Evolutionary conservation across 2,797 vertebrate genomes (phyloP).

Genomic region (Chromis chromis): DNA sequence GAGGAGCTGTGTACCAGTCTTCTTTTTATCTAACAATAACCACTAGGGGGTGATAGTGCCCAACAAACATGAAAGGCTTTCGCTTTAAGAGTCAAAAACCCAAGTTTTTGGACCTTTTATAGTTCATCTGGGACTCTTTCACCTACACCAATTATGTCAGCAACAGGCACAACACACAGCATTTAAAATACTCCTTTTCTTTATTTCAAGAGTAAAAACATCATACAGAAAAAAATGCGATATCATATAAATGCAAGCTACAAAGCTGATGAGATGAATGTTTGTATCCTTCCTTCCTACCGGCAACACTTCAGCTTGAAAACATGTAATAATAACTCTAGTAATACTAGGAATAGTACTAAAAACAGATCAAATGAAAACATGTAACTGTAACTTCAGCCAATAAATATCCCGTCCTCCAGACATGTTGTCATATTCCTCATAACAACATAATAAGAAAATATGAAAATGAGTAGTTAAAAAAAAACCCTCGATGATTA

Average conservation of each 20-base stretch:
- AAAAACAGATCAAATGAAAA: constrained; percentile 66
- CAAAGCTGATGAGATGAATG: constrained; percentile 69
- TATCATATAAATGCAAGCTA: constrained; percentile 77
- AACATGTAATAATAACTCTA: constrained; percentile 56
- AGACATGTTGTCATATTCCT: constrained; percentile 47
- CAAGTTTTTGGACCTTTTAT: not conserved
- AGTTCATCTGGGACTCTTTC: not conserved
- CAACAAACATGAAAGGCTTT: constrained; percentile 9
- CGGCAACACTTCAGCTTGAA: constrained; percentile 64
- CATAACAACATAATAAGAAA: constrained; percentile 49
- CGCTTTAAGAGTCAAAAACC: not conserved
- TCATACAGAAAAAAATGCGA: constrained; percentile 72
- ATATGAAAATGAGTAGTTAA: constrained; percentile 60
- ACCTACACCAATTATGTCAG: not conserved
- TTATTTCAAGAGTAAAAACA: constrained; percentile 85
- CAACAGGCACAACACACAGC: not conserved
- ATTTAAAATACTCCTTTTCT: constrained; percentile 72
- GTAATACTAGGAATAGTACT: constrained; percentile 34
- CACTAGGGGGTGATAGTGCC: constrained; percentile 57
- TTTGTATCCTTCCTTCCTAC: constrained; percentile 41
- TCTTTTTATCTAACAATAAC: not conserved
- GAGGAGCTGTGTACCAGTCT: not conserved
- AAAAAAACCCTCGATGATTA: constrained; percentile 49
- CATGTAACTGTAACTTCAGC: constrained; percentile 46
- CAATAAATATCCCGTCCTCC: constrained; percentile 70